phyloP scores from a whole-genome alignment of 2,113 vertebrate genomes.

The Equus przewalskii region DNA sequence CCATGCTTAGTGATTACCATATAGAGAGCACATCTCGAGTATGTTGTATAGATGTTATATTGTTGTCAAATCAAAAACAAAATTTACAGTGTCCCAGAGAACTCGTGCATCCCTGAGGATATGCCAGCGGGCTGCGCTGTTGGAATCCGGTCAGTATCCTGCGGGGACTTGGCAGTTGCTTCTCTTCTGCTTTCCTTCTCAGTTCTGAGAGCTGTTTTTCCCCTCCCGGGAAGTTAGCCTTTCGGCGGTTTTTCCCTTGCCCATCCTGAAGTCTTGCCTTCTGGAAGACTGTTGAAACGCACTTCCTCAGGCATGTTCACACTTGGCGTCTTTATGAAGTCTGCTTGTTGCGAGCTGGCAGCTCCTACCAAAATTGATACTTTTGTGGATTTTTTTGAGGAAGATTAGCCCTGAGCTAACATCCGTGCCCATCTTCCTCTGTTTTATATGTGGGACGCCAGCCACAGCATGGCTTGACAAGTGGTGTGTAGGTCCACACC shows the following conservation, averaged over 20 bases:
- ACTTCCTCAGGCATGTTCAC: neutral
- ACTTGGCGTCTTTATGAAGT: neutral
- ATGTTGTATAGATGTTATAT: neutral
- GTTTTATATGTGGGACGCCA: too few relatives aligned
- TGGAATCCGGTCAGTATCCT: neutral
- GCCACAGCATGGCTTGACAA: too few relatives aligned
- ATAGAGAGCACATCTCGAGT: neutral
- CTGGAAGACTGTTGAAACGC: neutral
- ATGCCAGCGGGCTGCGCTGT: neutral
- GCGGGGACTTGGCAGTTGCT: neutral
- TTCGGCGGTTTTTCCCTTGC: neutral
- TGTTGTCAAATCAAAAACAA: neutral
- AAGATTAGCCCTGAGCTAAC: too few relatives aligned
- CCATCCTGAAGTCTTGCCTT: neutral
- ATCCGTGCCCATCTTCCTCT: too few relatives aligned
- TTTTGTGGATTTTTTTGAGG: too few relatives aligned
- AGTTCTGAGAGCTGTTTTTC: neutral
- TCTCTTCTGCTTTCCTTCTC: neutral
- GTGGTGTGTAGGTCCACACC: too few relatives aligned
- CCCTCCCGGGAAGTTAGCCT: neutral
- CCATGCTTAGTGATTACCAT: neutral
- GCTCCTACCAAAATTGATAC: neutral
- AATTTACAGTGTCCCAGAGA: neutral
- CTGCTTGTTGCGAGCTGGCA: neutral
- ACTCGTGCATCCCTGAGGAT: too few relatives aligned